Evolutionary conservation across 2,797 vertebrate genomes (phyloP).

Genomic region (Leontopithecus rosalia): DNA sequence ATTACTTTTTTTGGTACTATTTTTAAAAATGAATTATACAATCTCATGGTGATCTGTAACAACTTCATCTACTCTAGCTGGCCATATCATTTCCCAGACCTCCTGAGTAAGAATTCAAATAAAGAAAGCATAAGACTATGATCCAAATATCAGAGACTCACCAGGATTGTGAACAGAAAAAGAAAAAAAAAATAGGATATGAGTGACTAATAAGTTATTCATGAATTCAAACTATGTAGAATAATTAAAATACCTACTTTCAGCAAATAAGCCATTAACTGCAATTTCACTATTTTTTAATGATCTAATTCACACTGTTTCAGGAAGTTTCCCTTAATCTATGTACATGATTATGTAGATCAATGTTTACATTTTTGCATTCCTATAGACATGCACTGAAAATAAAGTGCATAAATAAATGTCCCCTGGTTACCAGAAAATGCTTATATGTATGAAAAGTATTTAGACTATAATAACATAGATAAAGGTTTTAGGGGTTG

Average conservation of each 20-base stretch:
- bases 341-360: conserved; percentile 69
- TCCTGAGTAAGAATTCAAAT: conserved; percentile 74
- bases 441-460: conserved; percentile 24
- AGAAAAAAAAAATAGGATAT: conserved; percentile 7
- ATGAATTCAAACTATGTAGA: conserved; percentile 82
- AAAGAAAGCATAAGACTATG: conserved; percentile 67
- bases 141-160: conserved; percentile 81
- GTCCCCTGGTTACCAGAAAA: conserved; percentile 49
- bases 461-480: background rate
- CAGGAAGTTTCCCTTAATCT: conserved; percentile 71
- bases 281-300: conserved; percentile 73
- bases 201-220: conserved; percentile 84
- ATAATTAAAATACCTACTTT: conserved; percentile 87
- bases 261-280: conserved; percentile 83
- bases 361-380: conserved; percentile 71
- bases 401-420: conserved; percentile 60
- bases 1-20: background rate
- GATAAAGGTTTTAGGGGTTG: background rate
- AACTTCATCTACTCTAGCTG: background rate
- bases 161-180: conserved; percentile 72
- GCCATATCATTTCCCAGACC: background rate
- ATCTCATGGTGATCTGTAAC: background rate
- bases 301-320: conserved; percentile 81
- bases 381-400: conserved; percentile 56
- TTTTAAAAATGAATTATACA: background rate